phyloP scores from a whole-genome alignment of 2,113 vertebrate species.

The Meles meles region DNA sequence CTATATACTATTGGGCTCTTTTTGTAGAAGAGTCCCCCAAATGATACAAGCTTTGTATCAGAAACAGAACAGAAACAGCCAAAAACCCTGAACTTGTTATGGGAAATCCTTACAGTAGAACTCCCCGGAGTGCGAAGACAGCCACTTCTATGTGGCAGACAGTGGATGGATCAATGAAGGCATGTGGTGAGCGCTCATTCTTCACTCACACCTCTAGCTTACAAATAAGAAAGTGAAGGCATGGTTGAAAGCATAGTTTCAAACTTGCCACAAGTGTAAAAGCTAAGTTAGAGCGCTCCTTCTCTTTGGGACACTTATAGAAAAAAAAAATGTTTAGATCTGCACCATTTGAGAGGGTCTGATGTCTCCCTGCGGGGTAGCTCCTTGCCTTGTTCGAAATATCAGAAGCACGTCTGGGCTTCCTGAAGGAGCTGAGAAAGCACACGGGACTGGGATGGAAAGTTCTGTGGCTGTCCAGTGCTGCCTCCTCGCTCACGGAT shows the following conservation, averaged over 20 bases:
- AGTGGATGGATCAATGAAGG: not conserved
- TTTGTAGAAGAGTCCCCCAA: not conserved
- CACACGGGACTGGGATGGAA: not conserved
- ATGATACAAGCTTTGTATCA: not conserved
- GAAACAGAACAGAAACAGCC: not conserved
- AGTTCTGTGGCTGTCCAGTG: not conserved
- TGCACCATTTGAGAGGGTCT: not conserved
- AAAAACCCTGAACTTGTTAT: not conserved
- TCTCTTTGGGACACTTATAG: not conserved
- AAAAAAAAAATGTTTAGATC: not conserved
- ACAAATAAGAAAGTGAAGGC: not conserved
- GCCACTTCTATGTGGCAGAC: not conserved
- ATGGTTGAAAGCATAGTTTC: not conserved
- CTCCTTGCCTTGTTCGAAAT: not conserved
- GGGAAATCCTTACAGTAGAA: not conserved
- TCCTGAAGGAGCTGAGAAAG: not conserved
- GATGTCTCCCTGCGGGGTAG: not conserved
- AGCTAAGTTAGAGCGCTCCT: not conserved
- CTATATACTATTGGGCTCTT: not conserved
- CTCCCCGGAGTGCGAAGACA: not conserved
- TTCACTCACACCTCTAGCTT: not conserved
- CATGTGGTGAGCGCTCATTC: not conserved
- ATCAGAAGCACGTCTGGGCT: fast-evolving
- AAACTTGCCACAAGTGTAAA: not conserved
- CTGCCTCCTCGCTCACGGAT: not conserved